A percentile compares a stretch with the other conserved stretches of the same genome.
These are phyloP conservation scores for Mus pahari DNA, from an alignment of 2,113 vertebrate genomes.

Conservation along the genomic window DNA sequence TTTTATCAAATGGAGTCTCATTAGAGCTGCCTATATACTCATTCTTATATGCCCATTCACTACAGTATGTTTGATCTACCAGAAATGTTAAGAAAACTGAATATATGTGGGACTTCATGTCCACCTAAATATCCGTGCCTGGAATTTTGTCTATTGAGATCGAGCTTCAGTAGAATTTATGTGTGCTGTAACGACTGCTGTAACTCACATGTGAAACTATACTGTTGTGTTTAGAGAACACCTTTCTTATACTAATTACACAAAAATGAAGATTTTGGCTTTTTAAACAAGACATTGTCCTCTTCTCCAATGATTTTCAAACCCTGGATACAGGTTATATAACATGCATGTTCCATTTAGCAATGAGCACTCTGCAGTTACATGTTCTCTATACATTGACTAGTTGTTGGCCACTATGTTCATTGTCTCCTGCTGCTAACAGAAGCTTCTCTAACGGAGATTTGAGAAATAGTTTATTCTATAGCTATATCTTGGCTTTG, in stretches of 20 bases:
- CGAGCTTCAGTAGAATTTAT: neutral
- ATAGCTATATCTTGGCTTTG: no score
- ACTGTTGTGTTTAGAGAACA: neutral
- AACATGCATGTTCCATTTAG: neutral
- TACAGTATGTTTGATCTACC: neutral
- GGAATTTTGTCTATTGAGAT: neutral
- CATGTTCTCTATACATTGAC: neutral
- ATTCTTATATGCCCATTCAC: neutral
- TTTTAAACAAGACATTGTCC: neutral
- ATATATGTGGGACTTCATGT: neutral
- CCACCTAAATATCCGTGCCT: neutral
- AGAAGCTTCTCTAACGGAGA: neutral
- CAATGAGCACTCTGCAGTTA: neutral
- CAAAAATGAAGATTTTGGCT: neutral
- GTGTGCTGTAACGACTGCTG: neutral
- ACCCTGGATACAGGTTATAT: neutral
- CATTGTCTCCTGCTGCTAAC: neutral
- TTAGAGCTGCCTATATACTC: neutral
- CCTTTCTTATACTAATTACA: neutral
- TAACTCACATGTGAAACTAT: neutral
- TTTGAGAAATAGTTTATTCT: neutral
- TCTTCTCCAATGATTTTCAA: neutral
- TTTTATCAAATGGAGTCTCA: neutral
- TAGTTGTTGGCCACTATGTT: no score
- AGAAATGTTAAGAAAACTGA: neutral